Evolutionary conservation across 2,113 vertebrate species (phyloP).

Genomic region (Galemys pyrenaicus): DNA sequence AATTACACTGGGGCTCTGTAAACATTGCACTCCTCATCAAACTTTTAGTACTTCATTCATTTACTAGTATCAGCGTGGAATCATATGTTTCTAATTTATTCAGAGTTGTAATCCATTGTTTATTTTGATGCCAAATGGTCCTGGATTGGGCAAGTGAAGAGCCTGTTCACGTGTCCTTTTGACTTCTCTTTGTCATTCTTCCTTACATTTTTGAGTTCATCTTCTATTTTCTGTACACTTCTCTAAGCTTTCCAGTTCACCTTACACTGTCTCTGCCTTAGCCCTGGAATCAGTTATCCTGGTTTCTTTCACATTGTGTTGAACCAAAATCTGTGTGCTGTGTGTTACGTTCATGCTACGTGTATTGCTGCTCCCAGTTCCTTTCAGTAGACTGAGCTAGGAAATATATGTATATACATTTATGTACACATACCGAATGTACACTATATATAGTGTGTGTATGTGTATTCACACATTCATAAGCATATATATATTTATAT

Average conservation of each 20-base stretch:
- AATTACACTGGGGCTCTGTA: background rate
- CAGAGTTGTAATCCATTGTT: background rate
- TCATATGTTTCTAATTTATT: background rate
- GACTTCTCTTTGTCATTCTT: background rate
- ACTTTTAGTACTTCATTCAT: background rate
- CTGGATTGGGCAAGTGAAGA: background rate
- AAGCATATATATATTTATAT: background rate
- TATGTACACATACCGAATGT: background rate
- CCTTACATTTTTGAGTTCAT: background rate
- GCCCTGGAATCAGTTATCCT: background rate
- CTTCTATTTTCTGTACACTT: background rate
- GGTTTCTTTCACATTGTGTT: background rate
- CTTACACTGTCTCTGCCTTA: slow-evolving; percentile 5
- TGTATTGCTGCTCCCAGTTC: background rate
- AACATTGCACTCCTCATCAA: background rate
- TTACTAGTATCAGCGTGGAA: background rate
- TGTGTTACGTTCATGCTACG: background rate
- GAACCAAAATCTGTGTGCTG: background rate
- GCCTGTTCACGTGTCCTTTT: background rate
- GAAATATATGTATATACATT: background rate
- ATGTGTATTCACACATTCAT: background rate
- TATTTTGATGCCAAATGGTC: slow-evolving; percentile 21
- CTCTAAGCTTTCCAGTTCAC: background rate
- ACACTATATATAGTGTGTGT: background rate
- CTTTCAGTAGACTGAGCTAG: background rate